Percentiles rank a stretch among this genome's conserved stretches.
Evolutionary conservation across 2,888 invertebrate species (phyloP).

Genomic region (Dryomyza anilis): DNA sequence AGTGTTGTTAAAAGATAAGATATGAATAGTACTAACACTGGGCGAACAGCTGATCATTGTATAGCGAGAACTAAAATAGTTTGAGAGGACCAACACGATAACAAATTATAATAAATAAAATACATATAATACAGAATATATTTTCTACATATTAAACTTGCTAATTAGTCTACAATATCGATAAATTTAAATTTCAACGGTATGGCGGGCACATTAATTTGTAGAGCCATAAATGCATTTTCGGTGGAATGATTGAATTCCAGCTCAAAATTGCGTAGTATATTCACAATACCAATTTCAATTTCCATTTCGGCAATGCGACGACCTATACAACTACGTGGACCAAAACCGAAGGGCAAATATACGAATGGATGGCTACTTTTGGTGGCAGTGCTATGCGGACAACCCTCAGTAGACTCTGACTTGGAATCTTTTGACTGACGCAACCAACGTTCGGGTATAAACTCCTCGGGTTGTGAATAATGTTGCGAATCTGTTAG

Average conservation of each 20-base stretch:
- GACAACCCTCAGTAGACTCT: neutral
- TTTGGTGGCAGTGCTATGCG: neutral
- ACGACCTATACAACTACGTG: conserved; percentile 73
- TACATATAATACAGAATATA: too few relatives aligned
- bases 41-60: too few relatives aligned
- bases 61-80: too few relatives aligned
- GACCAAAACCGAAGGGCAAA: conserved; percentile 74
- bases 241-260: conserved; percentile 51
- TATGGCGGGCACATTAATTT: conserved; percentile 57
- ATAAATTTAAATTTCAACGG: conserved; percentile 58
- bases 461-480: conserved; percentile 30
- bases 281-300: conserved; percentile 64
- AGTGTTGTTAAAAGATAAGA: too few relatives aligned
- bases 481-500: conserved; percentile 64
- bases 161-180: conserved; percentile 39
- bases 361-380: conserved; percentile 42
- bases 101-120: too few relatives aligned
- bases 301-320: conserved; percentile 77
- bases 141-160: too few relatives aligned
- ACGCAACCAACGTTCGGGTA: conserved; percentile 40
- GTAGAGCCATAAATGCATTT: conserved; percentile 44
- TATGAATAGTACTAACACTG: too few relatives aligned
- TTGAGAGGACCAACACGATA: neutral
- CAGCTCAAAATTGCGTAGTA: conserved; percentile 51
- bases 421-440: neutral